Base-by-base conservation (phyloP, 2,888 invertebrate species). In the Digitonthophagus gazella region DNA sequence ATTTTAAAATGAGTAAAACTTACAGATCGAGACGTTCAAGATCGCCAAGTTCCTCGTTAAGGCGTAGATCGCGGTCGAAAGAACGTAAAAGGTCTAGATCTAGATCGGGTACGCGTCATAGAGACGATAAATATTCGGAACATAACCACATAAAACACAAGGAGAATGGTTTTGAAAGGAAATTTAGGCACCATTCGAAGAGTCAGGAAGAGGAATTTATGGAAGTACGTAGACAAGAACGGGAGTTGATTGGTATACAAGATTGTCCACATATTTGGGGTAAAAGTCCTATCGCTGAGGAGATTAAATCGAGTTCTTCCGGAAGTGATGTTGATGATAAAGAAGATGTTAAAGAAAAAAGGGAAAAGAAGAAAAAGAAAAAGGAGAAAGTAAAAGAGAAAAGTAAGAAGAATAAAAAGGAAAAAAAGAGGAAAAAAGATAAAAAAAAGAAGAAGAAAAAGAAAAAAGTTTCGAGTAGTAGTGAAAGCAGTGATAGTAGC, bases 221-320 rank as follows among this genome's bases (percentile, higher is more conserved):
- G 83, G 92, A 92, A 76, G 87, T 89, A 0, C 82, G 93, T 68
- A 83, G 93, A 68, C 87, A 88, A 74, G 90, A 93, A 76, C 84
- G 94, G 63, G 93, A 94, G 78, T 83, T 88, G 71, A 90, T 94
- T 58, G 93, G 93, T 0, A 85, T 88, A 74, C 83, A 88, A 71
- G 92, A 92, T 5, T 88, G 89, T 15, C 83, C 88, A 1, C 85
- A 87, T 70, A 85, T 93, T 65, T 94, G 94, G 94, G 90, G 89
- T 20, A 89, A 89, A 79, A 93, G 93, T 1, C 94, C 94, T 0
- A 77, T 85, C 0, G 86, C 87, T 73, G 87, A 89, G 72, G 88
- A 90, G 89, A 16, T 91, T 83, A 84, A 54, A 8, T 67, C 61
- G 44, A 68, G 16, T 69, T 83, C 82, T 65, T 83, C 83, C 1